Evolutionary conservation across 2,888 invertebrate genomes (phyloP), one percentile per base, ranked within the genome.

Genomic region (Exephanes ischioxanthus): DNA sequence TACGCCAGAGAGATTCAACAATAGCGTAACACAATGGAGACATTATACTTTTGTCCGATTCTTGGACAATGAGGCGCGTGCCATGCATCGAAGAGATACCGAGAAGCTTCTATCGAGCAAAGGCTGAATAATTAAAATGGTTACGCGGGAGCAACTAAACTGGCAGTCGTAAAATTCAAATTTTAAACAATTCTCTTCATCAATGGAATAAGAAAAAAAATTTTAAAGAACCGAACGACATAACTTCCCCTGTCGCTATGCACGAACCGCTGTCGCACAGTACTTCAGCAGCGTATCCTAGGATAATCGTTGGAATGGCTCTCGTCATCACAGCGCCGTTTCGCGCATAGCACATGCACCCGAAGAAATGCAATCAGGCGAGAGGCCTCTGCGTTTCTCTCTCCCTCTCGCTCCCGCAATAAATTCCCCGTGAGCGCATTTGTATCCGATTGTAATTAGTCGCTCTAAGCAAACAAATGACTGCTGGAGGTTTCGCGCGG

Each of bases 401-500:
- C 45, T 55, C 80, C 66, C 70, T 75, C 71, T 48, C 45, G 45
- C 68, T 76, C 85, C 67, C 70, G 85, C 85, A 22, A 85, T 85
- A 85, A 85, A 85, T 85, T 79, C 58, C 83, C 75, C 30, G 63
- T 63, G 58, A 55, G 82, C 83, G 91, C 92, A 92, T 93, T 93
- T 92, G 92, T 94, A 93, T 93, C 91, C 91, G 92, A 93, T 94
- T 93, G 93, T 93, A 93, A 94, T 94, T 94, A 93, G 93, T 92
- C 90, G 90, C 90, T 92, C 93, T 94, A 91, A 93, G 90, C 93
- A 94, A 94, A 94, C 93, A 93, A 92, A 94, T 92, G 91, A 92
- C 92, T 91, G 78, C 75, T 30, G 73, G 67, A 80, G 82, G 45
- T 71, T 30, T 75, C 66, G 77, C 66, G 67, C 22, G 33, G 26